A percentile compares a stretch with the other conserved stretches of the same genome.
phyloP scores from a whole-genome alignment of 2,113 vertebrate species.

The Genyomyrus donnyi region DNA sequence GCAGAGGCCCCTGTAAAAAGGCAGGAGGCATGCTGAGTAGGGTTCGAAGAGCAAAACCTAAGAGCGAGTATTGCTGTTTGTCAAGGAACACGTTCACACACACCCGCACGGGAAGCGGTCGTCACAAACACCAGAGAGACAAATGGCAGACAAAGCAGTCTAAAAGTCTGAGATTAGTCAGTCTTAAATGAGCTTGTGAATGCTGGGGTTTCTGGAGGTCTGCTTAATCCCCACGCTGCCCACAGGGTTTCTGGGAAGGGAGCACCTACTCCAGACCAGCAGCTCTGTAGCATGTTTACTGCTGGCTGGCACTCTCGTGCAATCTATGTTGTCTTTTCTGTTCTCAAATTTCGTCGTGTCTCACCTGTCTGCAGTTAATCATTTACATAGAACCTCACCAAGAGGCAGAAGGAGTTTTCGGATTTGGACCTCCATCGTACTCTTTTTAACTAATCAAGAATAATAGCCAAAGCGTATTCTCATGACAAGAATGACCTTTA shows the following conservation, averaged over 20 bases:
- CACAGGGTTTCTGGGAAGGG: not conserved
- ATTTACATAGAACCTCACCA: not conserved
- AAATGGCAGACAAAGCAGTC: not conserved
- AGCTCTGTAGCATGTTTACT: not conserved
- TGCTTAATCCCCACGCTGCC: not conserved
- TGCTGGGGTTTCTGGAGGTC: not conserved
- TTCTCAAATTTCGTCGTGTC: not conserved
- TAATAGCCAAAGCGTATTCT: not conserved
- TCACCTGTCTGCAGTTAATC: not conserved
- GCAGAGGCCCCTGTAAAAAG: not conserved
- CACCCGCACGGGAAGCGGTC: not conserved
- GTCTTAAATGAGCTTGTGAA: not conserved
- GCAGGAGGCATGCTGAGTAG: not conserved
- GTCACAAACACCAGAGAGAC: not conserved
- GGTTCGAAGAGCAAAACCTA: not conserved
- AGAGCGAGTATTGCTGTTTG: not conserved
- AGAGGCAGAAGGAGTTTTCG: not conserved
- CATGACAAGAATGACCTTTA: not conserved
- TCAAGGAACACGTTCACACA: not conserved
- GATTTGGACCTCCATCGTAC: not conserved
- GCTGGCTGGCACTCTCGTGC: not conserved
- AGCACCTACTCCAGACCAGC: not conserved
- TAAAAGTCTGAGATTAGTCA: not conserved
- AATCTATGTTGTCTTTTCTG: not conserved
- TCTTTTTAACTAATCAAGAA: not conserved